Percentiles rank a stretch among this genome's conserved stretches.
These are phyloP conservation scores for Eolophus roseicapilla DNA, from an alignment of 2,113 vertebrate genomes.

Conservation along the genomic window DNA sequence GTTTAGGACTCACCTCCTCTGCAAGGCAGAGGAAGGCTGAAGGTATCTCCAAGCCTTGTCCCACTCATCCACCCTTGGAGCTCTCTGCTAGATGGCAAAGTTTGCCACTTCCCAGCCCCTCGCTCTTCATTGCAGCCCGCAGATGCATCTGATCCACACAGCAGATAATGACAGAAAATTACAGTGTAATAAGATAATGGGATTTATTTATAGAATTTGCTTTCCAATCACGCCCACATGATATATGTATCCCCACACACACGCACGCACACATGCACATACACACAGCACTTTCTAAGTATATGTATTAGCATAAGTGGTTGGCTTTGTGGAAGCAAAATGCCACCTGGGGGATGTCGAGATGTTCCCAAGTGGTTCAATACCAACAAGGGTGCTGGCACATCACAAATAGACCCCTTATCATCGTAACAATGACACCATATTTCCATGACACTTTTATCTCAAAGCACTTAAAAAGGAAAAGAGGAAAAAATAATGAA, in stretches of 20 bases:
- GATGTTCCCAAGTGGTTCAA: slow-evolving; percentile 41
- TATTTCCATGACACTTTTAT: slow-evolving; percentile 18
- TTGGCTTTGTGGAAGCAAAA: slow-evolving; percentile 52
- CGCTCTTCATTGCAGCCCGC: slow-evolving; percentile 1
- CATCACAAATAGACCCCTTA: slow-evolving; percentile 46
- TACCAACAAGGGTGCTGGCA: slow-evolving; percentile 34
- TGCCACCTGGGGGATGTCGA: slow-evolving; percentile 57
- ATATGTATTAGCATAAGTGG: slow-evolving; percentile 52
- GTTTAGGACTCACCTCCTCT: not conserved
- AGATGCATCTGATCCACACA: slow-evolving; percentile 60
- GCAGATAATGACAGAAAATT: slow-evolving; percentile 65
- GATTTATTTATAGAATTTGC: slow-evolving; percentile 67
- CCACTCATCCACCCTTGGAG: not conserved
- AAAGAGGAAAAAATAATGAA: not conserved
- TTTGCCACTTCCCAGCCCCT: slow-evolving; percentile 52
- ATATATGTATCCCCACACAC: not conserved
- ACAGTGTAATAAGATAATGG: slow-evolving; percentile 66
- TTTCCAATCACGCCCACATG: slow-evolving; percentile 44
- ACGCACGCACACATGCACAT: not conserved
- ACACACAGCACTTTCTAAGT: slow-evolving; percentile 25
- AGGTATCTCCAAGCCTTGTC: not conserved
- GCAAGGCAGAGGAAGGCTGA: not conserved
- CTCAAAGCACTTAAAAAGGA: not conserved
- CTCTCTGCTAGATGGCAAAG: not conserved
- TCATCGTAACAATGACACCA: slow-evolving; percentile 60